Conservation (phyloP, 2,797 vertebrate species). For the Galaxias olidus region DNA sequence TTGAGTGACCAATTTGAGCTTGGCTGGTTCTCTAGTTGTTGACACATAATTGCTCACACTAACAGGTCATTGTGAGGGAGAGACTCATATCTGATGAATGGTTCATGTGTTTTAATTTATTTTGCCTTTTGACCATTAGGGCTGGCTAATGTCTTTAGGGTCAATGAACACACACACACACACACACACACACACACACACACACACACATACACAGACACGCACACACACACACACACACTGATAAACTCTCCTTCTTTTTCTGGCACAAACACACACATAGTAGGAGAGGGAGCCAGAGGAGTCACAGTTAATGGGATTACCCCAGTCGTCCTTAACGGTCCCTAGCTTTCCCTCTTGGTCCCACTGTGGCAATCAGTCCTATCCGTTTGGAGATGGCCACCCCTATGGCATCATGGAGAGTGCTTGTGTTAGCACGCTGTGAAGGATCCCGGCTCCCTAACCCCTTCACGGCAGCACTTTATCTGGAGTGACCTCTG, state of each 20-base stretch:
- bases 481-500: slow-evolving; percentile 77
- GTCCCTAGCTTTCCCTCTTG: slow-evolving; percentile 69
- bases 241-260: too few relatives aligned
- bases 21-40: slow-evolving; percentile 28
- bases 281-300: slow-evolving; percentile 48
- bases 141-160: slow-evolving; percentile 68
- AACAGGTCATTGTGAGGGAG: slow-evolving; percentile 18
- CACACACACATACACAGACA: background rate
- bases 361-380: slow-evolving; percentile 75
- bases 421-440: slow-evolving; percentile 72
- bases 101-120: slow-evolving; percentile 68
- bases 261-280: slow-evolving; percentile 37
- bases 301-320: slow-evolving; percentile 84
- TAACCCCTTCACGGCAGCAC: slow-evolving; percentile 62
- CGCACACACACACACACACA: slow-evolving; percentile 6
- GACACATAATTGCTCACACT: slow-evolving; percentile 55
- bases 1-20: slow-evolving; percentile 35
- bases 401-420: slow-evolving; percentile 72
- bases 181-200: slow-evolving; percentile 1
- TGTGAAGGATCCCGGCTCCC: slow-evolving; percentile 72
- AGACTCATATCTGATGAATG: slow-evolving; percentile 67
- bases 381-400: slow-evolving; percentile 42
- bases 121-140: slow-evolving; percentile 66
- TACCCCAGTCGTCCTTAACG: slow-evolving; percentile 74
- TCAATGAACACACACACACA: slow-evolving; percentile 26